These are phyloP conservation scores for Sus cebifrons DNA, from an alignment of 2,797 vertebrate species.

Conservation along the genomic window DNA sequence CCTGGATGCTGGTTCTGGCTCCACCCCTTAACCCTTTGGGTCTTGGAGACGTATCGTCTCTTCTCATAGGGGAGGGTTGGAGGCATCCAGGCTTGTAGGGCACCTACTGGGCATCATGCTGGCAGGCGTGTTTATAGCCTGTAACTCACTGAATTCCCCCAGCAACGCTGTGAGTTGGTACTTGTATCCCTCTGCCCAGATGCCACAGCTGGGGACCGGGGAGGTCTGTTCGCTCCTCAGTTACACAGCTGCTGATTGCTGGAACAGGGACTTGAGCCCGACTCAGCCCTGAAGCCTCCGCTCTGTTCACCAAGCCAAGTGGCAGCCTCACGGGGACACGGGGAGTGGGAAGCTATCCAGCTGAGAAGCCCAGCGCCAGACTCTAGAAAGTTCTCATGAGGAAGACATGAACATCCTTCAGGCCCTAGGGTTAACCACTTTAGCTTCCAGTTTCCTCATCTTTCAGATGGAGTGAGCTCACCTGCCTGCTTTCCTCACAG, in stretches of 20 bases:
- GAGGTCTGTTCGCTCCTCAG: neutral
- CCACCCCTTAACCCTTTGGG: neutral
- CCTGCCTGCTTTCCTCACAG: neutral
- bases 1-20: neutral
- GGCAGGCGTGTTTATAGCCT: no score
- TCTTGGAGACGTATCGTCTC: neutral
- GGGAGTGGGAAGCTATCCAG: neutral
- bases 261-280: neutral
- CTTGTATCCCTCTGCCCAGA: neutral
- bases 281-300: neutral
- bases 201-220: neutral
- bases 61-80: neutral
- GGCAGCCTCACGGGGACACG: rapidly evolving
- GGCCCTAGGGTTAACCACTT: neutral
- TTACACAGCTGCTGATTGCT: neutral
- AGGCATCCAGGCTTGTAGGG: neutral
- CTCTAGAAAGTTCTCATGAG: neutral
- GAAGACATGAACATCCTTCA: neutral
- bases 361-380: neutral
- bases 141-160: neutral
- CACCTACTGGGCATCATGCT: no score
- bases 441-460: neutral
- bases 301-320: rapidly evolving
- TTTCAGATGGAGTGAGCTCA: neutral
- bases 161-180: neutral